phyloP scores from a whole-genome alignment of 2,113 vertebrate genomes.

The Syngnathus scovelli region DNA sequence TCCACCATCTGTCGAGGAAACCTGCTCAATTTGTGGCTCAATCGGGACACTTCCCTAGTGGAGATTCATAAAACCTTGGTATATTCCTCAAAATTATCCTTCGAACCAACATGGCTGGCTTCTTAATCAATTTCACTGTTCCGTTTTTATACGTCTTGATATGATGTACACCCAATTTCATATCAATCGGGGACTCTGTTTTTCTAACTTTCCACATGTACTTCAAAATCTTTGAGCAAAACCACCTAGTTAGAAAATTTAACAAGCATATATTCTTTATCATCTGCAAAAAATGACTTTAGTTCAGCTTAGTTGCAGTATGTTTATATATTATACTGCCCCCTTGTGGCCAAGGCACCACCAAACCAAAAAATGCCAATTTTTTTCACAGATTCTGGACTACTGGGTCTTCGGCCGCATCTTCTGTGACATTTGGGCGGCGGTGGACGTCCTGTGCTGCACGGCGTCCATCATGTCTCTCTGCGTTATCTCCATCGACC shows the following conservation, averaged over 20 bases:
- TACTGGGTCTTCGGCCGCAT: constrained; percentile 59
- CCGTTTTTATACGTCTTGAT: neutral
- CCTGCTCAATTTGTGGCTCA: neutral
- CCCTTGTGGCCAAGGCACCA: neutral
- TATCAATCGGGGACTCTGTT: neutral
- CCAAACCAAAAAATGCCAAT: neutral
- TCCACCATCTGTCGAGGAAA: neutral
- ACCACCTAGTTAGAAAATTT: no score
- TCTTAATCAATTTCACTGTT: neutral
- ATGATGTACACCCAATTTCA: neutral
- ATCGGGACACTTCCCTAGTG: neutral
- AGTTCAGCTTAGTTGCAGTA: neutral
- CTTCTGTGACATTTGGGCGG: constrained; percentile 62
- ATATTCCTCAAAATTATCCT: neutral
- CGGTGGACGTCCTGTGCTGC: constrained; percentile 62
- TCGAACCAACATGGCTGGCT: neutral
- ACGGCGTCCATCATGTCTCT: constrained; percentile 63
- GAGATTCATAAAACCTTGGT: neutral
- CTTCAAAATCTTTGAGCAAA: no score
- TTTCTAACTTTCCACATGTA: no score
- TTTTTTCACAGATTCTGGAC: constrained; percentile 43
- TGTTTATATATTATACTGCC: neutral
- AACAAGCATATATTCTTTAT: no score
- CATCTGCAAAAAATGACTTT: no score
- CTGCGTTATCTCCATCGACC: constrained; percentile 61